These are phyloP conservation scores for Smithornis capensis DNA, from an alignment of 2,113 vertebrate species.

Conservation along the genomic window DNA sequence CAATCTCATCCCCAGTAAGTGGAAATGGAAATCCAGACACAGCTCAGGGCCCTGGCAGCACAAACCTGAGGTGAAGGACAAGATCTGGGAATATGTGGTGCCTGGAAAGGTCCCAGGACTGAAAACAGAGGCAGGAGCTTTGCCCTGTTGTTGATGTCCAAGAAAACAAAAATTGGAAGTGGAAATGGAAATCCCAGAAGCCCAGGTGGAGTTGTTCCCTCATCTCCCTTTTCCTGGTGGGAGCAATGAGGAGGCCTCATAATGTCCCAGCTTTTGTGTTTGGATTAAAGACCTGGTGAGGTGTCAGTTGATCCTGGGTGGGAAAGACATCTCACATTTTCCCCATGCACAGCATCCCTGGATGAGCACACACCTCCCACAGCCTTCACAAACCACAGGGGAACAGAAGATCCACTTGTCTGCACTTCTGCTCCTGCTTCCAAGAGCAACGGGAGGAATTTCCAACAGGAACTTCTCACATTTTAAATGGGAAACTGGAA, in stretches of 20 bases:
- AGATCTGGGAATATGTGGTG: not conserved
- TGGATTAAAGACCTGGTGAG: not conserved
- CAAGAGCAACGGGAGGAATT: not conserved
- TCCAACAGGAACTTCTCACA: not conserved
- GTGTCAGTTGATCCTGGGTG: not conserved
- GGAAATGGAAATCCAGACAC: not conserved
- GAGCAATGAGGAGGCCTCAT: not conserved
- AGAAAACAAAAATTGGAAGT: not conserved
- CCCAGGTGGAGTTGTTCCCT: not conserved
- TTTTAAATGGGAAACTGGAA: not conserved
- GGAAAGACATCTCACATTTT: not conserved
- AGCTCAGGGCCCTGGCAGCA: not conserved
- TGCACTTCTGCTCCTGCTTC: not conserved
- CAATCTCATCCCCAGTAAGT: rapidly evolving
- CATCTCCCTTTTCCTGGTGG: not conserved
- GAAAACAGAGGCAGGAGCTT: not conserved
- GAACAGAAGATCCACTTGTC: not conserved
- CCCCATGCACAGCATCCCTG: not conserved
- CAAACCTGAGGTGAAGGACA: not conserved
- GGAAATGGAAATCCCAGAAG: not conserved
- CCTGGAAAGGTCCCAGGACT: not conserved
- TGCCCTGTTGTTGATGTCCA: not conserved
- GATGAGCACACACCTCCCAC: not conserved
- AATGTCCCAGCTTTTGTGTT: not conserved
- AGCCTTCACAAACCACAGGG: not conserved